A percentile compares a stretch with the other conserved stretches of the same genome.
Conservation (phyloP, 2,113 vertebrate species). For the Myocastor coypus region DNA sequence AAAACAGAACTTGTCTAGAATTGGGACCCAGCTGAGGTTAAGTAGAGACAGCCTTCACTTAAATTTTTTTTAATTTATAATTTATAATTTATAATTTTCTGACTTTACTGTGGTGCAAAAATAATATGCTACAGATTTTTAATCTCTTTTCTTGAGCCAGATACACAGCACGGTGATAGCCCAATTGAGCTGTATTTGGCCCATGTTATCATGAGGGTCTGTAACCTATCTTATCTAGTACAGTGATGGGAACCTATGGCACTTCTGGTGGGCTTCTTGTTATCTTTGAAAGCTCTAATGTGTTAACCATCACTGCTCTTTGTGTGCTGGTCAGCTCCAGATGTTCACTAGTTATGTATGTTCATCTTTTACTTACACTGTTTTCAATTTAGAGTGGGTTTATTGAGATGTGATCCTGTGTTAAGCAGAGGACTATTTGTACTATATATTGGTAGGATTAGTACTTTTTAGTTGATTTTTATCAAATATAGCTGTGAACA, state of each 20-base stretch:
- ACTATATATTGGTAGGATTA: background rate
- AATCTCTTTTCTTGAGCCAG: background rate
- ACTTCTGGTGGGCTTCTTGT: background rate
- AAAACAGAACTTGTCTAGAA: background rate
- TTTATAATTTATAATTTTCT: background rate
- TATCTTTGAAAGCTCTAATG: background rate
- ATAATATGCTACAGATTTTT: background rate
- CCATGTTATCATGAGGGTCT: background rate
- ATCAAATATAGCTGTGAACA: constrained; percentile 31
- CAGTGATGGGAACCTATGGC: background rate
- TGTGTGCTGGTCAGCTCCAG: background rate
- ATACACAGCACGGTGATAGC: background rate
- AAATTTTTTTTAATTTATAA: background rate
- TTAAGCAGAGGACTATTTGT: background rate
- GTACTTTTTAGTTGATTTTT: constrained; percentile 8
- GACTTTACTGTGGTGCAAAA: background rate
- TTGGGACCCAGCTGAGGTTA: background rate
- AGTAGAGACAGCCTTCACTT: background rate
- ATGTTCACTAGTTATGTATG: background rate
- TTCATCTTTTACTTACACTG: background rate
- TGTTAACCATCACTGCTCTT: background rate
- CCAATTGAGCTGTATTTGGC: background rate
- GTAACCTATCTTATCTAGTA: background rate
- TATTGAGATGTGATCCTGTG: background rate
- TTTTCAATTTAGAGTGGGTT: background rate